phyloP scores from a whole-genome alignment of 2,113 vertebrate species.

The Zapornia atra region DNA sequence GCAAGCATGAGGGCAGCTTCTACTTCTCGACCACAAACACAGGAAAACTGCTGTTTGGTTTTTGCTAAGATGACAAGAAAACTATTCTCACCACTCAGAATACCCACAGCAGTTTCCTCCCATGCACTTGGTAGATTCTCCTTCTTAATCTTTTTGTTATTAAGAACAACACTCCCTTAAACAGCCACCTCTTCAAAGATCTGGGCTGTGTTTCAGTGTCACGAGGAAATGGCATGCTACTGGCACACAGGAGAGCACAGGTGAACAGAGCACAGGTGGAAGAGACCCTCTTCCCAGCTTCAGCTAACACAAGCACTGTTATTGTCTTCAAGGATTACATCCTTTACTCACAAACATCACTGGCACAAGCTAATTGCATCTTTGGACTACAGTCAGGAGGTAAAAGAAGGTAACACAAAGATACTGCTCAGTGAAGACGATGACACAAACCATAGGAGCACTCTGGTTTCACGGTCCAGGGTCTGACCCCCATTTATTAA shows the following conservation, averaged over 20 bases:
- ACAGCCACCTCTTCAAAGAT: background rate
- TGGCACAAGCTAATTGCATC: background rate
- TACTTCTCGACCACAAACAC: background rate
- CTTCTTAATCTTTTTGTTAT: background rate
- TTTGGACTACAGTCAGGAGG: background rate
- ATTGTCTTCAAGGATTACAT: background rate
- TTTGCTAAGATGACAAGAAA: background rate
- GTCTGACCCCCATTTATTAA: conserved; percentile 66
- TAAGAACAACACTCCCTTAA: background rate
- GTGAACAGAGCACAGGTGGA: too few species aligned
- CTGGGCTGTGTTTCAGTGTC: background rate
- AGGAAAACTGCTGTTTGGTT: background rate
- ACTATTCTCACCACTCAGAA: background rate
- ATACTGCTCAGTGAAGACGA: background rate
- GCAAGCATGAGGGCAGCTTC: background rate
- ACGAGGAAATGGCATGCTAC: background rate
- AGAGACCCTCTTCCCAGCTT: background rate
- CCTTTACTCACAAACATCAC: background rate
- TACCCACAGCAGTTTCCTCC: too few species aligned
- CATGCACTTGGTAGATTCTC: background rate
- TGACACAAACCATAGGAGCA: background rate
- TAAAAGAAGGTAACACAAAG: background rate
- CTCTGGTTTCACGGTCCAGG: background rate
- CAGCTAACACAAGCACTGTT: accelerated
- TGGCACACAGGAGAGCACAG: background rate